Percentiles rank a stretch among this genome's conserved stretches.
phyloP scores from a whole-genome alignment of 2,888 invertebrate species.

The Caenorhabditis panamensis region DNA sequence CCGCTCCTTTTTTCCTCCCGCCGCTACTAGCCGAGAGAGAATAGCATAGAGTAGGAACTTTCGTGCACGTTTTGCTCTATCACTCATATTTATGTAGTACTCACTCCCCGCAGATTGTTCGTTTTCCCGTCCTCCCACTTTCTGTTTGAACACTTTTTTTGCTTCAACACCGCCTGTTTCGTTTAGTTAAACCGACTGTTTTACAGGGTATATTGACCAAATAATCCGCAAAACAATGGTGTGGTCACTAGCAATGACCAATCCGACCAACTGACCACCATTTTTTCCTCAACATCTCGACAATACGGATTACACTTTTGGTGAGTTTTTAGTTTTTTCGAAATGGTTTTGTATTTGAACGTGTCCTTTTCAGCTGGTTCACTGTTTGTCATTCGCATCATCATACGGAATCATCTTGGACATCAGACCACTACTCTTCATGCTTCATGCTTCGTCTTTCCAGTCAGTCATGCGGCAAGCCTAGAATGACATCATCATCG shows the following conservation, averaged over 20 bases:
- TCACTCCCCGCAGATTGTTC: slow-evolving; percentile 27
- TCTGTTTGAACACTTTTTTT: slow-evolving; percentile 29
- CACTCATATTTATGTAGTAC: slow-evolving; percentile 23
- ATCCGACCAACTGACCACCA: slow-evolving; percentile 22
- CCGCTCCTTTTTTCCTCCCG: slow-evolving; percentile 23
- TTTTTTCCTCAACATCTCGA: slow-evolving; percentile 12
- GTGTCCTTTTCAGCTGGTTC: slow-evolving; percentile 29
- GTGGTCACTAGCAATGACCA: slow-evolving; percentile 17
- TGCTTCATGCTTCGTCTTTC: slow-evolving; percentile 9
- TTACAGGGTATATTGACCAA: slow-evolving; percentile 54
- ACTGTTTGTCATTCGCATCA: slow-evolving; percentile 30
- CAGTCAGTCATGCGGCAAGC: slow-evolving; percentile 13
- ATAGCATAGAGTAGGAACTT: slow-evolving; percentile 3
- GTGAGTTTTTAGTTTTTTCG: neutral
- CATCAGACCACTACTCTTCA: slow-evolving; percentile 18
- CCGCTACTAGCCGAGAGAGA: slow-evolving; percentile 4
- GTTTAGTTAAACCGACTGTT: neutral
- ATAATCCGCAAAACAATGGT: slow-evolving; percentile 36
- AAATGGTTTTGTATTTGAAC: neutral
- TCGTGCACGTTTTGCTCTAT: slow-evolving; percentile 6
- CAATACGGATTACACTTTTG: slow-evolving; percentile 28
- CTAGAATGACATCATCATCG: slow-evolving; percentile 6
- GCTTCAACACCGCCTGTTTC: slow-evolving; percentile 6
- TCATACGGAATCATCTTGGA: slow-evolving; percentile 40
- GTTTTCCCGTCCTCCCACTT: no score